phyloP scores from a whole-genome alignment of 2,113 vertebrate genomes.

The Corythaeola cristata region DNA sequence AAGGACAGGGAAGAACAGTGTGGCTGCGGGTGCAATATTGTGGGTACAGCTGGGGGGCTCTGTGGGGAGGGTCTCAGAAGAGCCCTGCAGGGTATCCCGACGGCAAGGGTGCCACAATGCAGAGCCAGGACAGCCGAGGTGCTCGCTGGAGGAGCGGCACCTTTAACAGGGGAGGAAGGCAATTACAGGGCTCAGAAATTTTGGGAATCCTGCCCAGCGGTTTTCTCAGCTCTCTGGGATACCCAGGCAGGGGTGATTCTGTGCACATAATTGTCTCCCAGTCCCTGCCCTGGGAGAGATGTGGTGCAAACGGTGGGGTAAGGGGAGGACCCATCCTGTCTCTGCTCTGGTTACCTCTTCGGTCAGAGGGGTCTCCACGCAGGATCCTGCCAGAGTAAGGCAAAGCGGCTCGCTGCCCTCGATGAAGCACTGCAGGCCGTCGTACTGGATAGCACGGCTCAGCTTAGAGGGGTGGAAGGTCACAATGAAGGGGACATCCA shows the following conservation, averaged over 20 bases:
- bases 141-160: neutral
- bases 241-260: neutral
- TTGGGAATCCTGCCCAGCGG: neutral
- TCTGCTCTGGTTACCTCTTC: constrained; percentile 76
- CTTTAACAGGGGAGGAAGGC: neutral
- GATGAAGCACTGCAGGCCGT: constrained; percentile 80
- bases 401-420: constrained; percentile 71
- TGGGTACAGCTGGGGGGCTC: neutral
- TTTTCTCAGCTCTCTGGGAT: neutral
- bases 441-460: constrained; percentile 70
- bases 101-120: neutral
- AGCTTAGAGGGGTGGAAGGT: constrained; percentile 79
- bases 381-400: constrained; percentile 83
- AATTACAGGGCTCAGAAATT: neutral
- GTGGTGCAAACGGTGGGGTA: neutral
- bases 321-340: too few species aligned
- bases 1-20: neutral
- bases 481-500: constrained; percentile 78
- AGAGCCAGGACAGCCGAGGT: neutral
- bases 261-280: too few species aligned
- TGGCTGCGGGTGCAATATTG: neutral
- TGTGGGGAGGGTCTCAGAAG: neutral
- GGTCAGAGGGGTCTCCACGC: constrained; percentile 60
- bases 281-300: neutral
- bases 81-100: neutral